Evolutionary conservation across 2,888 invertebrate species (phyloP).

Genomic region (Cyclophora punctaria): DNA sequence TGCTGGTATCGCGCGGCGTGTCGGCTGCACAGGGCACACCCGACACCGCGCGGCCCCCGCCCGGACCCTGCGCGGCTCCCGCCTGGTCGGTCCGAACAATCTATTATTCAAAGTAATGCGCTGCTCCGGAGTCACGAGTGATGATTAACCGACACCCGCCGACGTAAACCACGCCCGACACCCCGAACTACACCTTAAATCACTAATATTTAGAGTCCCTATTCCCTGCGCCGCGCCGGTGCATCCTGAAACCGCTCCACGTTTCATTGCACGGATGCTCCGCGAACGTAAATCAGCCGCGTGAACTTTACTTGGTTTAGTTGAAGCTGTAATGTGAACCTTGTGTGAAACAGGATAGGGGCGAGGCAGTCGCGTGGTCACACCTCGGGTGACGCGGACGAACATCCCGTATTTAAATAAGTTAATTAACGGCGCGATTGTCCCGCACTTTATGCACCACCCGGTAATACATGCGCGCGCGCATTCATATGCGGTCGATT

Average conservation of each 20-base stretch:
- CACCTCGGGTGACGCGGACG: background rate
- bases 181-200: background rate
- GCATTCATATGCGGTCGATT: too few species aligned
- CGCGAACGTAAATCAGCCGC: constrained; percentile 32
- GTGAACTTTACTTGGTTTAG: constrained; percentile 17
- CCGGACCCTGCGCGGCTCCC: too few species aligned
- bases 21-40: too few species aligned
- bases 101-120: background rate
- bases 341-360: background rate
- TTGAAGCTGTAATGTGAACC: background rate
- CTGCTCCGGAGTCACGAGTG: constrained; percentile 21
- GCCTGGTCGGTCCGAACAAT: too few species aligned
- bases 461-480: too few species aligned
- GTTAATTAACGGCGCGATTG: too few species aligned
- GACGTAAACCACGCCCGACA: constrained; percentile 2
- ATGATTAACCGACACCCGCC: constrained; percentile 21
- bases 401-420: too few species aligned
- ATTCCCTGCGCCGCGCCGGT: constrained; percentile 5
- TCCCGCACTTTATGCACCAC: too few species aligned
- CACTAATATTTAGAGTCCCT: constrained; percentile 4
- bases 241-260: constrained; percentile 24
- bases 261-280: constrained; percentile 22
- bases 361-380: background rate
- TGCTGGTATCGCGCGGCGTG: too few species aligned
- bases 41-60: too few species aligned